phyloP scores from a whole-genome alignment of 1,140 invertebrate species.

The Luehdorfia chinensis region DNA sequence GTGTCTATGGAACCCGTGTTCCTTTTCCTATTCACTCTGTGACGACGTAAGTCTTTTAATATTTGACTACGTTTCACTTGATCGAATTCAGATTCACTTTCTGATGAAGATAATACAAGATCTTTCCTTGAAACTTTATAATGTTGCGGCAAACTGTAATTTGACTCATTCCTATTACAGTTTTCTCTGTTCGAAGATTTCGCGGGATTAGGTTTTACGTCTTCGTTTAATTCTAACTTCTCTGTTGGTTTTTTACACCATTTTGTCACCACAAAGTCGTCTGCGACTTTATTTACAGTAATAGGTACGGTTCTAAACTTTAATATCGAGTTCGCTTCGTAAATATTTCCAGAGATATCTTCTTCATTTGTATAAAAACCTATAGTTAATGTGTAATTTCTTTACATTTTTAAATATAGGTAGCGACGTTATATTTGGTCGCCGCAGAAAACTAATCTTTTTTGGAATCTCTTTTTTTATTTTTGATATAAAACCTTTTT shows the following conservation, averaged over 20 bases:
- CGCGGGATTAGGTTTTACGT: too few species aligned
- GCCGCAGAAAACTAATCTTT: neutral
- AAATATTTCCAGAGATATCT: slow-evolving; percentile 32
- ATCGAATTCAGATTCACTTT: slow-evolving; percentile 56
- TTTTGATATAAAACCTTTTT: slow-evolving; percentile 51
- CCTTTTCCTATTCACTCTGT: slow-evolving; percentile 51
- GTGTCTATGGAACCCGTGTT: slow-evolving; percentile 43
- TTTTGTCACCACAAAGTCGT: slow-evolving; percentile 30
- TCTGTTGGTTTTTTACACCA: slow-evolving; percentile 33
- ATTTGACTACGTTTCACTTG: slow-evolving; percentile 30
- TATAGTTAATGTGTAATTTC: slow-evolving; percentile 32
- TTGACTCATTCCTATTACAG: too few species aligned
- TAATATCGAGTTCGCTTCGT: slow-evolving; percentile 38
- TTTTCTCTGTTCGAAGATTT: too few species aligned
- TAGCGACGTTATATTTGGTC: slow-evolving; percentile 29
- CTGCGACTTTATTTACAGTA: slow-evolving; percentile 25
- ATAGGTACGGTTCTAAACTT: slow-evolving; percentile 36
- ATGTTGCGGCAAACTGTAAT: too few species aligned
- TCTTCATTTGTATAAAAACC: slow-evolving; percentile 34
- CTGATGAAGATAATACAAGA: slow-evolving; percentile 48
- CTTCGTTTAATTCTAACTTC: slow-evolving; percentile 13
- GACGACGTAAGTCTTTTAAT: slow-evolving; percentile 44
- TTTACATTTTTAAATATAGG: slow-evolving; percentile 16
- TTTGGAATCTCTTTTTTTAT: slow-evolving; percentile 23
- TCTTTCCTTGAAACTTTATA: slow-evolving; percentile 50